These are phyloP conservation scores for Microchrysa polita DNA, from an alignment of 2,888 invertebrate species.

Conservation along the genomic window DNA sequence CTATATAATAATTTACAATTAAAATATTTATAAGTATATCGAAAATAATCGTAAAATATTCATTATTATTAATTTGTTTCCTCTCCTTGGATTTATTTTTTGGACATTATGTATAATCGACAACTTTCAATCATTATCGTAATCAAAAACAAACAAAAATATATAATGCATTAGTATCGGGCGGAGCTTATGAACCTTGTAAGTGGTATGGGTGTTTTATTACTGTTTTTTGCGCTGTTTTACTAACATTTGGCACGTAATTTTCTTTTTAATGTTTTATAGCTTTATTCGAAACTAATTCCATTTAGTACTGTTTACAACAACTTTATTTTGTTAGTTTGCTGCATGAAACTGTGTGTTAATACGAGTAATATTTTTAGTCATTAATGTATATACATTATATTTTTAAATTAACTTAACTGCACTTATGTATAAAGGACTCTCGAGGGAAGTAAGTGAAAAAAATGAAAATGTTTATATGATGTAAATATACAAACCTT, in stretches of 20 bases:
- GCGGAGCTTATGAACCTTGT: constrained; percentile 64
- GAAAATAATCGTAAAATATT: constrained; percentile 16
- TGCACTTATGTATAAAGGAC: too few species aligned
- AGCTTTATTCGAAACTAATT: not conserved
- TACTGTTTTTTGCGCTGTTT: constrained; percentile 45
- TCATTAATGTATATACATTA: too few species aligned
- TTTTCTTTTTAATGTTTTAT: not conserved
- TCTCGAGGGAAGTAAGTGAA: too few species aligned
- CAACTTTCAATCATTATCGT: constrained; percentile 38
- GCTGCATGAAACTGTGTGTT: too few species aligned
- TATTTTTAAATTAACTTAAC: too few species aligned
- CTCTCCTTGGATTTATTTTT: constrained; percentile 43
- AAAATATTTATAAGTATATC: not conserved
- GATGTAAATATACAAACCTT: too few species aligned
- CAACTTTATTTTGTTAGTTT: too few species aligned
- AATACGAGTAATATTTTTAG: too few species aligned
- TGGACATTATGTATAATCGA: constrained; percentile 43
- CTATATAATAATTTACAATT: not conserved
- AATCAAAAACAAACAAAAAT: constrained; percentile 37
- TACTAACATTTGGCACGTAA: constrained; percentile 7
- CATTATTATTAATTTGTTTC: constrained; percentile 49
- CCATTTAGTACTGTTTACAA: not conserved
- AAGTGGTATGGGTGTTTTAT: constrained; percentile 66
- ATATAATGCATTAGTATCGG: constrained; percentile 57
- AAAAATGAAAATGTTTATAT: too few species aligned